Conservation (phyloP, 1,140 invertebrate genomes). For the Panagrolaimus sp. region DNA sequence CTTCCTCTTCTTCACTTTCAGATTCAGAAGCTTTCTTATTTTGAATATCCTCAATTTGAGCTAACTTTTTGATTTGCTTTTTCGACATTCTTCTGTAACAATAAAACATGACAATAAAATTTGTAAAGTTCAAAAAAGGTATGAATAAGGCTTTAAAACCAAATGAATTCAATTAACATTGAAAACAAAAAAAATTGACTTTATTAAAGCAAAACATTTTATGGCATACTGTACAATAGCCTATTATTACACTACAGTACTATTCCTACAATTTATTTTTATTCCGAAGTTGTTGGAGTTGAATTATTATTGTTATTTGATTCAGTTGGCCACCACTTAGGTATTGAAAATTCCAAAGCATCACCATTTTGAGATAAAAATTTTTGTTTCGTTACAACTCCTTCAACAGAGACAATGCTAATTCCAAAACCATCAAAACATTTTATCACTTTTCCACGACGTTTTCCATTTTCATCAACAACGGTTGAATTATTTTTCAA, state of each 20-base stretch:
- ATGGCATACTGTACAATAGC: too few species aligned
- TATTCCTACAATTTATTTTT: too few species aligned
- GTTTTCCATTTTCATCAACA: neutral
- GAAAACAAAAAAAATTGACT: too few species aligned
- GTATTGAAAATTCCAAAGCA: slow-evolving; percentile 7
- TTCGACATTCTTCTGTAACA: neutral
- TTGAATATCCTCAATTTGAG: neutral
- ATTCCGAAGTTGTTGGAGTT: too few species aligned
- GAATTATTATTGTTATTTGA: neutral
- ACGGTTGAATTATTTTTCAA: neutral
- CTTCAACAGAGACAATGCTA: slow-evolving; percentile 3
- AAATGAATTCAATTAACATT: too few species aligned
- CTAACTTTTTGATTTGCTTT: slow-evolving; percentile 1
- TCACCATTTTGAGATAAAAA: neutral
- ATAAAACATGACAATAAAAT: too few species aligned
- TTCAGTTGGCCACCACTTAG: neutral
- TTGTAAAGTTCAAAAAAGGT: too few species aligned
- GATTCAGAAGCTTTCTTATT: neutral
- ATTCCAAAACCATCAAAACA: neutral
- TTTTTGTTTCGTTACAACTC: neutral
- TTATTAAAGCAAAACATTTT: too few species aligned
- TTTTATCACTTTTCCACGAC: slow-evolving; percentile 5
- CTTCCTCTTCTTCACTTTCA: neutral
- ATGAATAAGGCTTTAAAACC: too few species aligned
- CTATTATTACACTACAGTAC: too few species aligned